Percentiles rank a stretch among this genome's conserved stretches.
These are phyloP conservation scores for Lampris incognitus DNA, from an alignment of 2,113 vertebrate species.

Conservation along the genomic window DNA sequence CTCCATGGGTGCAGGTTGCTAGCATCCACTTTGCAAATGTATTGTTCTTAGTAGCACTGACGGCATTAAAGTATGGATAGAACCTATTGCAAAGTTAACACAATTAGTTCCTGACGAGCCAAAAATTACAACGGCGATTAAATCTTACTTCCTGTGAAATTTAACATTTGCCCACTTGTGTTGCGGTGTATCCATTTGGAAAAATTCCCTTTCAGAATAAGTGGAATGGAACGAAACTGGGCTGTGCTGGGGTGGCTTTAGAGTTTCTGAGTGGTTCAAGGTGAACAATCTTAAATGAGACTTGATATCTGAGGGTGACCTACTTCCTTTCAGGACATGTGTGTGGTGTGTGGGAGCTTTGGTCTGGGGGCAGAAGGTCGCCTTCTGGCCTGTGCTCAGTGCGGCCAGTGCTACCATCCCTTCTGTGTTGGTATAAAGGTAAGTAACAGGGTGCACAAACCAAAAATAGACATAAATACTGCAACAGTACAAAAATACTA, in stretches of 20 bases:
- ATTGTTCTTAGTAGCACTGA: not conserved
- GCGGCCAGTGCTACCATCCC: slow-evolving; percentile 98
- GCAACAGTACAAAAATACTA: not conserved
- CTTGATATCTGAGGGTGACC: slow-evolving; percentile 4
- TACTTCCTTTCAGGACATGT: slow-evolving; percentile 91
- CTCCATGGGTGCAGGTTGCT: not conserved
- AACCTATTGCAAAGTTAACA: not conserved
- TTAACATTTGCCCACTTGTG: not conserved
- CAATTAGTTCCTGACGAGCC: not conserved
- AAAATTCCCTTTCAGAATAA: not conserved
- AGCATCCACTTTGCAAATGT: not conserved
- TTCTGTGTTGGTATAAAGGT: slow-evolving; percentile 99
- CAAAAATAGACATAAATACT: not conserved
- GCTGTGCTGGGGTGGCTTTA: not conserved
- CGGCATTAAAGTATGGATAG: slow-evolving; percentile 3
- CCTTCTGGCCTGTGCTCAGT: slow-evolving; percentile 94
- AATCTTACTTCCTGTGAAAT: not conserved
- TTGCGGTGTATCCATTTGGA: not conserved
- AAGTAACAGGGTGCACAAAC: slow-evolving; percentile 29
- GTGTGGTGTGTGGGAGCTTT: slow-evolving; percentile 97
- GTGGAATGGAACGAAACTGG: not conserved
- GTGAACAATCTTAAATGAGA: not conserved
- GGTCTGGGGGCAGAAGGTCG: slow-evolving; percentile 95
- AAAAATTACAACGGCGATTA: not conserved
- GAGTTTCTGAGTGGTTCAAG: not conserved